phyloP scores from a whole-genome alignment of 1,140 invertebrate genomes.

The Neodiprion virginianus region DNA sequence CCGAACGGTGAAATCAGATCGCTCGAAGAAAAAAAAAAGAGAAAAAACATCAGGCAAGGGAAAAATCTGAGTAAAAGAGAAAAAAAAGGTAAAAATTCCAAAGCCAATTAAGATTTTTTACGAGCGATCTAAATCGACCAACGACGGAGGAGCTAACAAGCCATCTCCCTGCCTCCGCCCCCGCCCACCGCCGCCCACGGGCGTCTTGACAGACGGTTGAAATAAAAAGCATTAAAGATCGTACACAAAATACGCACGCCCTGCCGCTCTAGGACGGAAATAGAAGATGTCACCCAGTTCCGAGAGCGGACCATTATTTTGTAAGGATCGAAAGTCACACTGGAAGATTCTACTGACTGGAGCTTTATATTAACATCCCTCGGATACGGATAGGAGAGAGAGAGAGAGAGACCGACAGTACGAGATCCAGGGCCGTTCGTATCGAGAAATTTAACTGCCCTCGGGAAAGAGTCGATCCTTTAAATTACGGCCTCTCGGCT shows the following conservation, averaged over 20 bases:
- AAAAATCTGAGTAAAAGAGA: too few species aligned
- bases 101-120: conserved; percentile 5
- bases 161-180: background rate
- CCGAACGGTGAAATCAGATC: too few species aligned
- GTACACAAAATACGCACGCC: background rate
- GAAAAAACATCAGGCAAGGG: too few species aligned
- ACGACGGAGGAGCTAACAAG: conserved; percentile 3
- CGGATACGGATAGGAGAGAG: too few species aligned
- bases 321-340: background rate
- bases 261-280: conserved; percentile 6
- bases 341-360: background rate
- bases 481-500: too few species aligned
- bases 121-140: conserved; percentile 1
- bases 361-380: background rate
- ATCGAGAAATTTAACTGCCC: too few species aligned
- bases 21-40: too few species aligned
- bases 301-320: background rate
- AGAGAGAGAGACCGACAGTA: too few species aligned
- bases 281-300: conserved; percentile 4
- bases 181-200: conserved; percentile 5
- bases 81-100: background rate
- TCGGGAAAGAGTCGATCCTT: too few species aligned
- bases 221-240: conserved; percentile 5
- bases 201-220: background rate
- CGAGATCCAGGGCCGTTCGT: too few species aligned